phyloP scores from a whole-genome alignment of 2,113 vertebrate species.

The Periophthalmus modestus region DNA sequence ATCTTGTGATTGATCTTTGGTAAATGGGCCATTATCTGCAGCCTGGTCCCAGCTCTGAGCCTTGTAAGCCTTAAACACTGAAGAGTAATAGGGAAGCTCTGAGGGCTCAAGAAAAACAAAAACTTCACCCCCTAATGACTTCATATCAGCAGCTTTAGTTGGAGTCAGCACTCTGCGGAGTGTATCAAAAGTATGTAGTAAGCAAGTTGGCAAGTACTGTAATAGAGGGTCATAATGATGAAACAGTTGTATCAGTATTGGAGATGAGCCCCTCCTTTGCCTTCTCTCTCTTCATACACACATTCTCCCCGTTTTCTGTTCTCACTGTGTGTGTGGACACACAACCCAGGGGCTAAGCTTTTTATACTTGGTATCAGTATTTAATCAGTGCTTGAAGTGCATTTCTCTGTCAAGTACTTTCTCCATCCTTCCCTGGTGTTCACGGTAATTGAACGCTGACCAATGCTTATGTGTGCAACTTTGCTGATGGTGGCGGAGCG shows the following conservation, averaged over 20 bases:
- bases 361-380: constrained; percentile 76
- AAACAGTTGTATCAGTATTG: constrained; percentile 76
- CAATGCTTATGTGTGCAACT: constrained; percentile 78
- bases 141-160: constrained; percentile 73
- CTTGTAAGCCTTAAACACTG: constrained; percentile 60
- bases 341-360: constrained; percentile 70
- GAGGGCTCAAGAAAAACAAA: constrained; percentile 69
- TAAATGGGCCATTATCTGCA: constrained; percentile 62
- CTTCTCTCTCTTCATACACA: constrained; percentile 26
- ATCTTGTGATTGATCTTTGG: constrained; percentile 56
- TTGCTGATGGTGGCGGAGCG: constrained; percentile 79
- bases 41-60: constrained; percentile 52
- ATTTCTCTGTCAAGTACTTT: constrained; percentile 78
- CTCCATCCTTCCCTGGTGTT: constrained; percentile 75
- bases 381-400: constrained; percentile 81
- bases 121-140: constrained; percentile 77
- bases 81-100: constrained; percentile 67
- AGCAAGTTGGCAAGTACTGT: constrained; percentile 78
- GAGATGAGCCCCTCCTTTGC: constrained; percentile 51
- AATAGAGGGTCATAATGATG: constrained; percentile 78
- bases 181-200: constrained; percentile 76
- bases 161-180: constrained; percentile 73
- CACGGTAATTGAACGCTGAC: constrained; percentile 78
- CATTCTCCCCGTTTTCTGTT: constrained; percentile 46
- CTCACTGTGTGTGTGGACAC: constrained; percentile 39